Percentiles rank a stretch among this genome's conserved stretches.
Evolutionary conservation across 2,113 vertebrate genomes (phyloP).

Genomic region (Pangasianodon hypophthalmus): DNA sequence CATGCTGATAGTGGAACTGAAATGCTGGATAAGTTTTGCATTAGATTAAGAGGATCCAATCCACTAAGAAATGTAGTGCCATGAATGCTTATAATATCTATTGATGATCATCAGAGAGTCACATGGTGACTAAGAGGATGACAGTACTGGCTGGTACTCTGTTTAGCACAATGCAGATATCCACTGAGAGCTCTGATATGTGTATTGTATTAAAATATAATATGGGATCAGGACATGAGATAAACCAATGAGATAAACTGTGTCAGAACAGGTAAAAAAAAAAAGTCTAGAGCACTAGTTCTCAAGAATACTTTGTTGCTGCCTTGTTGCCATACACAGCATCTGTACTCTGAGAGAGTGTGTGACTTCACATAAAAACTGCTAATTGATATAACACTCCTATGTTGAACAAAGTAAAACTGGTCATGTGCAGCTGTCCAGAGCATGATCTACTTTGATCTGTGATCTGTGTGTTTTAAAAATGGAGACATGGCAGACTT

Average conservation of each 20-base stretch:
- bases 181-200: neutral
- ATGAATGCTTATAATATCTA: neutral
- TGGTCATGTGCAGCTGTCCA: slow-evolving; percentile 2
- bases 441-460: slow-evolving; percentile 19
- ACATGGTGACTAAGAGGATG: neutral
- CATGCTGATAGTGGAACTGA: neutral
- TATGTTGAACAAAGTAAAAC: slow-evolving; percentile 8
- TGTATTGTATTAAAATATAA: neutral
- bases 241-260: too few species aligned
- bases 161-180: neutral
- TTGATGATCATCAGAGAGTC: neutral
- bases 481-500: neutral
- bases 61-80: neutral
- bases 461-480: neutral
- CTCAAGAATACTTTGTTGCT: neutral
- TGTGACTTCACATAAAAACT: neutral
- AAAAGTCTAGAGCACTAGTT: neutral
- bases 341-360: slow-evolving; percentile 1
- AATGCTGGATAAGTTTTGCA: neutral
- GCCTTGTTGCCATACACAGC: neutral
- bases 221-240: neutral
- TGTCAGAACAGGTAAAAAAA: neutral
- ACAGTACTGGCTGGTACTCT: neutral
- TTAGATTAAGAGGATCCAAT: neutral
- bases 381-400: neutral